Evolutionary conservation across 2,113 vertebrate genomes (phyloP).

Genomic region (Eretmochelys imbricata): DNA sequence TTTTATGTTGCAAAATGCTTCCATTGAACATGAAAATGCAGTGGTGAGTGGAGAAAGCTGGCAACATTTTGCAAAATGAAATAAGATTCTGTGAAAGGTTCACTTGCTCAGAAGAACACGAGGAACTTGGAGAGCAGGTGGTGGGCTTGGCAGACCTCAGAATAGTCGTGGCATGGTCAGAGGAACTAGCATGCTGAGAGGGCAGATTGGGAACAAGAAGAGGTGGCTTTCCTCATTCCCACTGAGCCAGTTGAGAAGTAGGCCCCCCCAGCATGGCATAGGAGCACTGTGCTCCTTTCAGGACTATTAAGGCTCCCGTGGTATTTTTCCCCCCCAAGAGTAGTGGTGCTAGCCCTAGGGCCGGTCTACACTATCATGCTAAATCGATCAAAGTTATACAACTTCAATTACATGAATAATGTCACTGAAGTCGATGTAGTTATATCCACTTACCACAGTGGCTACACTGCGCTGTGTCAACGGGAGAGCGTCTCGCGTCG

Average conservation of each 20-base stretch:
- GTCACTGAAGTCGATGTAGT: too few species aligned
- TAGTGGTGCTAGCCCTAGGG: too few species aligned
- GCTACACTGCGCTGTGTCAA: too few species aligned
- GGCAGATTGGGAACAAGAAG: neutral
- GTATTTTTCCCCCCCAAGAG: too few species aligned
- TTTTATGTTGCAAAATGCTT: neutral
- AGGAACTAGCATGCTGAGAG: neutral
- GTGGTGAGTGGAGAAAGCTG: neutral
- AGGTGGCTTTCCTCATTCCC: neutral
- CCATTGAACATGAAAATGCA: neutral
- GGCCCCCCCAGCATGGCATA: neutral
- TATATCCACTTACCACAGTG: too few species aligned
- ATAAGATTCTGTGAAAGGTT: neutral
- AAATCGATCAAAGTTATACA: too few species aligned
- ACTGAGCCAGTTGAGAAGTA: neutral
- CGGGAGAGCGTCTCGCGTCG: too few species aligned
- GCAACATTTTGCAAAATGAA: neutral
- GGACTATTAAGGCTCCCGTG: neutral
- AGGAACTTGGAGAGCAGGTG: neutral
- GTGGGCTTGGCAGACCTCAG: neutral
- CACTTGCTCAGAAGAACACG: neutral
- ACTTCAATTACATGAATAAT: too few species aligned
- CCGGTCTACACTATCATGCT: too few species aligned
- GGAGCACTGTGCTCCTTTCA: rapidly evolving
- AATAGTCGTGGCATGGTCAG: neutral